Evolutionary conservation across 2,888 invertebrate species (phyloP), one percentile per base, ranked within the genome.

Genomic region (Pasiphila rectangulata): DNA sequence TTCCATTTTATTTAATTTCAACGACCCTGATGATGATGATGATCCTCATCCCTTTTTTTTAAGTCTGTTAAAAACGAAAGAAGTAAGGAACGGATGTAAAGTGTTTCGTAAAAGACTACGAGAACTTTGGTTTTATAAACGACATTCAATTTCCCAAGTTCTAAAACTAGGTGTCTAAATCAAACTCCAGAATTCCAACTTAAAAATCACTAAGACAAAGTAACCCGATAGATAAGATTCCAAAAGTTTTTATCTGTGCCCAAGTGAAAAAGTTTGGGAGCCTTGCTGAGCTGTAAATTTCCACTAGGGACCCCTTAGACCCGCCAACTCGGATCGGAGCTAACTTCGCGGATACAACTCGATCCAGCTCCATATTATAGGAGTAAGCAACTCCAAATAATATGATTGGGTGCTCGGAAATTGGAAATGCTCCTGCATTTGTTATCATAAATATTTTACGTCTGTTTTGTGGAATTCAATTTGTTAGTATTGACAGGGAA

Each of bases 251-350:
- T 49, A 49, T 49, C 49, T 32, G 36, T 32, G 37, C 30, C 30
- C 44, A 41, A 47, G 54, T 54, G 54, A 50, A 47, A 47, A 54
- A 47, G 41, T 47, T 47, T 24, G 16, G 21, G 15, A 30, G 10
- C 42, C 38, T 35, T 35, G 48, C 41, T 29, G 45, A 51, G 24
- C 32, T 39, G 49, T 32, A 46, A 48, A 46, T 43, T 46, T 40
- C 37, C 54, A 25, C 19, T 24, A n/a, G 43, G 46, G 36, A 42
- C 35, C 52, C 40, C 34, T 48, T 36, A 35, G 35, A 43, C 23
- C 21, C 29, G 4, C 15, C 23, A 51, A 51, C 38, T 51, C 46
- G 19, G 35, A 23, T 41, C 32, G 21, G 9, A n/a, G 4, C 4
- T 10, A 42, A 43, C 25, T 43, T 30, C 3, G 21, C 27, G 24